Percentiles rank a stretch among this genome's conserved stretches.
Evolutionary conservation across 2,888 invertebrate genomes (phyloP).

Genomic region (Rotaria macrura): DNA sequence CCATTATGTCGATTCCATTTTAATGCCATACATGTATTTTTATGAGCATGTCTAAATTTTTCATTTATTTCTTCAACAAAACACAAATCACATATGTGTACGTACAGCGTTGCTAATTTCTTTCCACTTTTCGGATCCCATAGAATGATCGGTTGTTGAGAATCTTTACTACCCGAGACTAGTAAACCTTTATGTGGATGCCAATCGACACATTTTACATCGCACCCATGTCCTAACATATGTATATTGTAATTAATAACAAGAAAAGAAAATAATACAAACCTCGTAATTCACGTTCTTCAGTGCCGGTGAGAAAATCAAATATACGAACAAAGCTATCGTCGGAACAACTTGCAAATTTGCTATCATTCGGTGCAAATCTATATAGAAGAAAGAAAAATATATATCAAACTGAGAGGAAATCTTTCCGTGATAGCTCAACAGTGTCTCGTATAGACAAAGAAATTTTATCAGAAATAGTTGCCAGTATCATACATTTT

Average conservation of each 20-base stretch:
- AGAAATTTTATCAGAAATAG: too few species aligned
- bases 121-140: slow-evolving; percentile 97
- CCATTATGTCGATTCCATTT: slow-evolving; percentile 94
- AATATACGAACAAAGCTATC: slow-evolving; percentile 96
- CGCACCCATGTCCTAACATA: slow-evolving; percentile 76
- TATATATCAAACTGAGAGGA: too few species aligned
- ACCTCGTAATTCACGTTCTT: slow-evolving; percentile 70
- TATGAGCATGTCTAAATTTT: slow-evolving; percentile 75
- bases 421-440: too few species aligned
- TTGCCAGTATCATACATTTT: too few species aligned
- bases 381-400: slow-evolving; percentile 53
- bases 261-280: slow-evolving; percentile 37
- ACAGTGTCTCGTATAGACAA: too few species aligned
- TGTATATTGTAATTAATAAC: too few species aligned
- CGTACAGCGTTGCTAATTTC: slow-evolving; percentile 78
- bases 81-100: too few species aligned
- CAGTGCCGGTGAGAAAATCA: slow-evolving; percentile 85
- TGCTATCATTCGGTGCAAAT: slow-evolving; percentile 96
- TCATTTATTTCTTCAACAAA: not conserved
- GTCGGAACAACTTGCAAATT: slow-evolving; percentile 97
- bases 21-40: slow-evolving; percentile 96
- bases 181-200: slow-evolving; percentile 93
- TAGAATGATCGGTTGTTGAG: slow-evolving; percentile 94
- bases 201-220: slow-evolving; percentile 98
- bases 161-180: slow-evolving; percentile 96